A percentile compares a stretch with the other conserved stretches of the same genome.
Evolutionary conservation across 1,140 invertebrate genomes (phyloP).

Genomic region (Prorops nasuta): DNA sequence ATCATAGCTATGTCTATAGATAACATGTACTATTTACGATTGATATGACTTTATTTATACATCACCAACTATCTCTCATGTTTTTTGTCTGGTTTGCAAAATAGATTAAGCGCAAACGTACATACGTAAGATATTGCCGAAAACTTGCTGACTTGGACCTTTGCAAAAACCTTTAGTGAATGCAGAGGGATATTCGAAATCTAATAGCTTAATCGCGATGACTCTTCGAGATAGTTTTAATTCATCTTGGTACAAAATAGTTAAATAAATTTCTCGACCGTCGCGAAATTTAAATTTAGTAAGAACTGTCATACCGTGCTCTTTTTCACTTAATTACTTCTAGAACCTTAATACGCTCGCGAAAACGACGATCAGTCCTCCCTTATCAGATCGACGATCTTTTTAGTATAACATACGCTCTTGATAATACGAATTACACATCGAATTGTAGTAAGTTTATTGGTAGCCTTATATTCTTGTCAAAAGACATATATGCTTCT

Average conservation of each 20-base stretch:
- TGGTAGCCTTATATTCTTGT: conserved; percentile 21
- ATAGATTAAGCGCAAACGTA: neutral
- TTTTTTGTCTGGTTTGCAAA: neutral
- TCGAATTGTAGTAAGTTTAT: conserved; percentile 33
- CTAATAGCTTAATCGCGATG: too few relatives aligned
- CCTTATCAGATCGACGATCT: neutral
- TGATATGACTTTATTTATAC: conserved; percentile 59
- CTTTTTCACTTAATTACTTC: conserved; percentile 16
- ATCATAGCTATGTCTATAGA: conserved; percentile 32
- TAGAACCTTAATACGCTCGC: neutral
- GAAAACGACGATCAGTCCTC: too few relatives aligned
- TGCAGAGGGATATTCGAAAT: too few relatives aligned
- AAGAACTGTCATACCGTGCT: conserved; percentile 55
- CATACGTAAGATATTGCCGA: too few relatives aligned
- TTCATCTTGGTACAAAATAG: conserved; percentile 53
- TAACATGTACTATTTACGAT: conserved; percentile 47
- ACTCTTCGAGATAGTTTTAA: conserved; percentile 13
- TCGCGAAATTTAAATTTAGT: conserved; percentile 21
- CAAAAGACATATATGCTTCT: conserved; percentile 14
- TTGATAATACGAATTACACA: conserved; percentile 44
- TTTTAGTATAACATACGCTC: neutral
- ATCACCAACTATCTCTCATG: conserved; percentile 25
- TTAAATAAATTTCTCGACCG: conserved; percentile 34
- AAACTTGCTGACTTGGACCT: too few relatives aligned
- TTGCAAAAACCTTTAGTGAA: too few relatives aligned